These are phyloP conservation scores for Ryuthela nishihirai DNA, from an alignment of 2,888 invertebrate species.

Conservation along the genomic window DNA sequence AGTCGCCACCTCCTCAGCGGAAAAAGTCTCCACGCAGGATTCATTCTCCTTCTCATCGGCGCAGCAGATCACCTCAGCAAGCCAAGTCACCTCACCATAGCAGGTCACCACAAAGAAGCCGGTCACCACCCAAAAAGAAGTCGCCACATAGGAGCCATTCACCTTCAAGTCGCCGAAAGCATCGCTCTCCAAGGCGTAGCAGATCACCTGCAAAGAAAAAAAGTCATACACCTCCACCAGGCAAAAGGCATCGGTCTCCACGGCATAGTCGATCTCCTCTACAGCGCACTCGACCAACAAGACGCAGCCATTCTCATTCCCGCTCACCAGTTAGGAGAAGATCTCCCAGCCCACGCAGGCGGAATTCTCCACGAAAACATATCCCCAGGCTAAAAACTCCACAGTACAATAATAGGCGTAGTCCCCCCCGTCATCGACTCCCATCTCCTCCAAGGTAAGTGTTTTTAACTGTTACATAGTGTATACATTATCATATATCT, in stretches of 20 bases:
- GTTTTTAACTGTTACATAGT: too few species aligned
- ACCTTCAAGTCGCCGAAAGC: conserved; percentile 18
- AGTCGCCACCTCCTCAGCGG: conserved; percentile 2
- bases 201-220: conserved; percentile 11
- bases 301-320: conserved; percentile 14
- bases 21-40: conserved; percentile 16
- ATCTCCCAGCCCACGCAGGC: conserved; percentile 12
- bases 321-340: conserved; percentile 15
- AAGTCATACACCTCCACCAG: conserved; percentile 22
- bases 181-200: conserved; percentile 16
- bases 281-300: conserved; percentile 1
- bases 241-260: conserved; percentile 13
- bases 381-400: conserved; percentile 8
- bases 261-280: conserved; percentile 17
- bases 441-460: conserved; percentile 18
- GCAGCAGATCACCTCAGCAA: conserved; percentile 38
- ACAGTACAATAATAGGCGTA: conserved; percentile 9
- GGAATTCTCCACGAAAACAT: conserved; percentile 18
- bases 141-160: conserved; percentile 42
- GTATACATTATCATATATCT: background rate
- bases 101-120: conserved; percentile 41
- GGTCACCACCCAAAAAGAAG: conserved; percentile 42
- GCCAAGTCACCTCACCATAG: conserved; percentile 15
- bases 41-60: conserved; percentile 16
- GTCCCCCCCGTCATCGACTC: conserved; percentile 6